Base-by-base conservation (phyloP, 1,140 invertebrate genomes). In the Pogonus chalceus region DNA sequence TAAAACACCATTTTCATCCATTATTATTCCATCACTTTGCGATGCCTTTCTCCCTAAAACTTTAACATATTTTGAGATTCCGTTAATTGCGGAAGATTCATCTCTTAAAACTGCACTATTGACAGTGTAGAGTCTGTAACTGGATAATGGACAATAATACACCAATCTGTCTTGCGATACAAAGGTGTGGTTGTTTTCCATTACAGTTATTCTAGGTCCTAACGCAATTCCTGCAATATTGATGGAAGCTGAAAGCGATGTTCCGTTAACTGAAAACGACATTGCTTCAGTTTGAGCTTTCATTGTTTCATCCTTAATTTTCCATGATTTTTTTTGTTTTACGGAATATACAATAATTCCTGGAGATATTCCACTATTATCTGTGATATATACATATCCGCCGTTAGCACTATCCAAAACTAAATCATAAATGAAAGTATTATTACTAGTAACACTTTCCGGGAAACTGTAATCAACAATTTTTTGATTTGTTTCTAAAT, bases 301-400 rank as follows among this genome's bases (percentile, higher is more conserved):
- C 82, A 85, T 85, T 4, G 81, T 80, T 0, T 63, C 64, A 57
- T 85, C 82, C 2, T 79, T 71, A 10, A 85, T 58, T 63, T 85
- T 85, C 82, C 83, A 85, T 1, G 81, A 78, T 22, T 75, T 77
- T 48, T 78, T 76, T 51, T 81, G 75, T 43, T 63, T 65, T 20
- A 76, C 66, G 0, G 79, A 79, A 63, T 79, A 86, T 0, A 86
- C 81, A 37, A 87, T 80, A 20, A 87, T 77, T n/a, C 80, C 82
- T 0, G 84, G 82, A 65, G 85, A 80, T 0, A 72, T 65, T 0
- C 69, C 72, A 54, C 78, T 79, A 55, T 76, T 80, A 60, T 85
- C 84, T 0, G 80, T 81, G 4, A 87, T 84, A 58, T 85, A 87
- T 2, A 83, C 83, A 57, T 75, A 77, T 20, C 79, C 79, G 49